Evolutionary conservation across 2,888 invertebrate genomes (phyloP).

Genomic region (Rapana venosa): DNA sequence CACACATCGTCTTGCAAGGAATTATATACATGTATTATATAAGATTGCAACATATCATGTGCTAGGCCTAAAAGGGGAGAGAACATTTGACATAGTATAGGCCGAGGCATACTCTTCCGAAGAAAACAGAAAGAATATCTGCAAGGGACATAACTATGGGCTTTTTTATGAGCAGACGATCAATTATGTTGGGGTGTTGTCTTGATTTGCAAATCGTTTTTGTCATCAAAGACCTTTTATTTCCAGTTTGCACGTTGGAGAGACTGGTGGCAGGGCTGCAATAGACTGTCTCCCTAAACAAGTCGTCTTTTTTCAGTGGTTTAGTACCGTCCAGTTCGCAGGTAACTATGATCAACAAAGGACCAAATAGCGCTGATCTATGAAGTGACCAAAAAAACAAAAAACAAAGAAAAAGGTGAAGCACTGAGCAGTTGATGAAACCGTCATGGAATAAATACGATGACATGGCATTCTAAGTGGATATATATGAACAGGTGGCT

Average conservation of each 20-base stretch:
- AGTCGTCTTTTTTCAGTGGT: background rate
- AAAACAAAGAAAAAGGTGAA: background rate
- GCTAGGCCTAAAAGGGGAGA: too few relatives aligned
- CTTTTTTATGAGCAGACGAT: constrained; percentile 30
- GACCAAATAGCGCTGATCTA: background rate
- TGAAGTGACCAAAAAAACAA: background rate
- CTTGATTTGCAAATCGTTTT: background rate
- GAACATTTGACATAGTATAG: too few relatives aligned
- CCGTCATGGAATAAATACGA: too few relatives aligned
- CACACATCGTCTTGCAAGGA: too few relatives aligned
- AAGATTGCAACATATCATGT: too few relatives aligned
- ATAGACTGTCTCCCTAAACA: background rate
- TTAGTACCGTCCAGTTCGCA: background rate
- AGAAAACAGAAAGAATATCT: too few relatives aligned
- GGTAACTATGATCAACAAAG: background rate
- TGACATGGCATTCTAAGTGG: too few relatives aligned
- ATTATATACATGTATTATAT: too few relatives aligned
- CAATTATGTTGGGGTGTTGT: constrained; percentile 33
- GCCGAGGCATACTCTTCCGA: too few relatives aligned
- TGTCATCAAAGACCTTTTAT: background rate
- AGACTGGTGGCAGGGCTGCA: background rate
- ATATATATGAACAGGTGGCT: background rate
- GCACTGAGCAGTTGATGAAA: too few relatives aligned
- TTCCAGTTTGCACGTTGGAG: background rate
- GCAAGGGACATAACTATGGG: constrained; percentile 10